Conservation (phyloP, 2,888 invertebrate species). For the Steinernema scapterisci region DNA sequence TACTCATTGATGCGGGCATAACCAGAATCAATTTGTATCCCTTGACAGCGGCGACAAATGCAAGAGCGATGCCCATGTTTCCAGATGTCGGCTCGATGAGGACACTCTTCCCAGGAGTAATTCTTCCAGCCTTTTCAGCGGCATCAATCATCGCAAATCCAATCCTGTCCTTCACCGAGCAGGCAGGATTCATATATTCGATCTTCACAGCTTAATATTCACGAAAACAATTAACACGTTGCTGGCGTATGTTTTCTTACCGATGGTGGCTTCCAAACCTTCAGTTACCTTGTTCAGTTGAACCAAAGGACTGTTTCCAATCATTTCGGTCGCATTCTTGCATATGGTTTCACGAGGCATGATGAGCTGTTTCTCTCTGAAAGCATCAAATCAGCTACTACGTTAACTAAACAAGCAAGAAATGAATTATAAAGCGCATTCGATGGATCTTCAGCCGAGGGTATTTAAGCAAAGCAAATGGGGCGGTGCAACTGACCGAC, state of each 20-base stretch:
- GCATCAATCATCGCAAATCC: conserved; percentile 61
- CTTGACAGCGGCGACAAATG: conserved; percentile 48
- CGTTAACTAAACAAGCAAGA: neutral
- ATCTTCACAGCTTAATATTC: conserved; percentile 60
- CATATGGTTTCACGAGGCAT: conserved; percentile 34
- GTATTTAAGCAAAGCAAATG: neutral
- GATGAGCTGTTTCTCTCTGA: no score
- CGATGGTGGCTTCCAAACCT: conserved; percentile 55
- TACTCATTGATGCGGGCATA: conserved; percentile 65
- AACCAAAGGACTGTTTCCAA: conserved; percentile 62
- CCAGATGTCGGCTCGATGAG: conserved; percentile 62
- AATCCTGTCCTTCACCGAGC: conserved; percentile 64
- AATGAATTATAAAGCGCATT: neutral
- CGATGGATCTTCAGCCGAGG: neutral
- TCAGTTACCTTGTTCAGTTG: conserved; percentile 56
- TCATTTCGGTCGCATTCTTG: conserved; percentile 39
- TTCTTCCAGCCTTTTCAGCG: conserved; percentile 55
- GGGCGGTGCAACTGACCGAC: neutral
- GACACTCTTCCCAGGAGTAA: conserved; percentile 56
- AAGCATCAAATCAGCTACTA: no score
- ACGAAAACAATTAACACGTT: neutral
- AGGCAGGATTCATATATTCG: conserved; percentile 65
- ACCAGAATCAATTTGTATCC: conserved; percentile 64
- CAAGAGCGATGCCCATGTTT: conserved; percentile 66
- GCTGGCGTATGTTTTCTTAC: conserved; percentile 38